phyloP scores from a whole-genome alignment of 2,888 invertebrate species.

The Drosophila fulvimacula region DNA sequence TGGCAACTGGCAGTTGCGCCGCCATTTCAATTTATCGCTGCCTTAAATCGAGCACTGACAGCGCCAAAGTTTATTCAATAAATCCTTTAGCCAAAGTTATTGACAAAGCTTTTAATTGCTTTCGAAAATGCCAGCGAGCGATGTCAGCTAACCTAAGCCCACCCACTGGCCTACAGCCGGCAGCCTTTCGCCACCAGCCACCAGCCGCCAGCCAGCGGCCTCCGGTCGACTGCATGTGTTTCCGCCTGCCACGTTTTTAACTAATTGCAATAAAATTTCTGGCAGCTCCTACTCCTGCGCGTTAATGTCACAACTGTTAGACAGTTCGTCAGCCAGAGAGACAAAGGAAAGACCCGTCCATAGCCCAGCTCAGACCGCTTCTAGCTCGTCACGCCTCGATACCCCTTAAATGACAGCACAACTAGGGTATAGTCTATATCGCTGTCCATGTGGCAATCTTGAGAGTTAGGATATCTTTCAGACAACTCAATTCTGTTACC shows the following conservation, averaged over 20 bases:
- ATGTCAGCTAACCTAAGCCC: slow-evolving; percentile 4
- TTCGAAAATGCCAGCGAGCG: slow-evolving; percentile 41
- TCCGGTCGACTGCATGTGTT: slow-evolving; percentile 21
- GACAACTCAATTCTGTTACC: not conserved
- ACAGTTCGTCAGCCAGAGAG: slow-evolving; percentile 37
- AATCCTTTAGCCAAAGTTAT: slow-evolving; percentile 61
- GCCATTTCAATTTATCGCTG: slow-evolving; percentile 51
- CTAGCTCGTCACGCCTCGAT: not conserved
- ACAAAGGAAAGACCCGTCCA: slow-evolving; percentile 12
- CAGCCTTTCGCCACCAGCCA: not conserved
- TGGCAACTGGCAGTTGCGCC: not conserved
- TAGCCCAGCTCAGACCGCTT: not conserved
- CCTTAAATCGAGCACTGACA: slow-evolving; percentile 45
- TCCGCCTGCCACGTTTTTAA: slow-evolving; percentile 42
- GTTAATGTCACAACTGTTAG: slow-evolving; percentile 51
- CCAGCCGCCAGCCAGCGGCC: too few relatives aligned
- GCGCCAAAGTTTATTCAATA: slow-evolving; percentile 60
- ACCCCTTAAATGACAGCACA: not conserved
- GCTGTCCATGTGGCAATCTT: not conserved
- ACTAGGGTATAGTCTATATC: not conserved
- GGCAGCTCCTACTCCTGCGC: slow-evolving; percentile 15
- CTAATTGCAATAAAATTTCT: slow-evolving; percentile 64
- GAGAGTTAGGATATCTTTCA: slow-evolving; percentile 3
- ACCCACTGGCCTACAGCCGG: not conserved
- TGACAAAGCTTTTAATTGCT: slow-evolving; percentile 69